Evolutionary conservation across 2,113 vertebrate genomes (phyloP).

Genomic region (Isichthys henryi): DNA sequence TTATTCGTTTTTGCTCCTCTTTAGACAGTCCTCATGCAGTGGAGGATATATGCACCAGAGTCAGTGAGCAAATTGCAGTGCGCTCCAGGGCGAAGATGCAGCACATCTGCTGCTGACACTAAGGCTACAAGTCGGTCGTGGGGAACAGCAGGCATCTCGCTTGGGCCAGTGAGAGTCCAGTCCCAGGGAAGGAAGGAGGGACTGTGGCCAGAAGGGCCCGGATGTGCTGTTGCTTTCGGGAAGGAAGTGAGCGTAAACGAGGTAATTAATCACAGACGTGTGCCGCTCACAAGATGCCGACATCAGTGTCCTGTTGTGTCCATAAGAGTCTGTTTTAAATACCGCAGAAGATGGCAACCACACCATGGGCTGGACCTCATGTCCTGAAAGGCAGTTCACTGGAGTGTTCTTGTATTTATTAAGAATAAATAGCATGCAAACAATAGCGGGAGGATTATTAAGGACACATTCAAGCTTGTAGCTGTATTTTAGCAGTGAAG

Average conservation of each 20-base stretch:
- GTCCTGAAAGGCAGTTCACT: not conserved
- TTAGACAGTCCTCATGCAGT: not conserved
- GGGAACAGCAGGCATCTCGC: not conserved
- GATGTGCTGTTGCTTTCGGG: slow-evolving; percentile 23
- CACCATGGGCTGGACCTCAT: not conserved
- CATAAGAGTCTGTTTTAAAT: not conserved
- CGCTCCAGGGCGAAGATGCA: not conserved
- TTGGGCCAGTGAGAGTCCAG: not conserved
- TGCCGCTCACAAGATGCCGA: slow-evolving; percentile 12
- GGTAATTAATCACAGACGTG: slow-evolving; percentile 28
- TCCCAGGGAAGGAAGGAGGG: slow-evolving; percentile 3
- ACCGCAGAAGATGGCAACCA: not conserved
- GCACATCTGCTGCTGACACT: not conserved
- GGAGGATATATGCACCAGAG: not conserved
- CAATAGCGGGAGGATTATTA: not conserved
- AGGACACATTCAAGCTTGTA: not conserved
- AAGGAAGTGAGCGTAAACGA: slow-evolving; percentile 38
- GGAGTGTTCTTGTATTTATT: not conserved
- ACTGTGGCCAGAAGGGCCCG: slow-evolving; percentile 6
- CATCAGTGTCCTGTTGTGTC: slow-evolving; percentile 16
- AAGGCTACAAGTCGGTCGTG: not conserved
- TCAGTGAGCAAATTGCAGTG: not conserved
- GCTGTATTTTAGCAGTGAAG: not conserved
- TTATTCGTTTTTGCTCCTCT: not conserved
- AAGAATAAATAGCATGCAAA: not conserved